Percentiles rank a stretch among this genome's conserved stretches.
phyloP scores from a whole-genome alignment of 2,888 invertebrate species.

The Asteroscopus sphinx region DNA sequence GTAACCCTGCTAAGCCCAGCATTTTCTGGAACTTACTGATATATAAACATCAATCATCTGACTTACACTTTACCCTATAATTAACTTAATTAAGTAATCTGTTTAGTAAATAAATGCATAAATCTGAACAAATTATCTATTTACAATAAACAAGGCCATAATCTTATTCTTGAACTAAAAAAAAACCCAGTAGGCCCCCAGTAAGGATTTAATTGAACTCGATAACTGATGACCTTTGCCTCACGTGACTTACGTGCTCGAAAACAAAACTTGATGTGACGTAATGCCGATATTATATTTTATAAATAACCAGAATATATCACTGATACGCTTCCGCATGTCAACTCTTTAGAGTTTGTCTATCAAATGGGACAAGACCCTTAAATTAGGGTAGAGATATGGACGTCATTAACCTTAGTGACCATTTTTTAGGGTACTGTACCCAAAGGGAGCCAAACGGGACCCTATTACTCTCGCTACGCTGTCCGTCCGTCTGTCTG shows the following conservation, averaged over 20 bases:
- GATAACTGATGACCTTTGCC: constrained; percentile 43
- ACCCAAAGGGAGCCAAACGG: no score
- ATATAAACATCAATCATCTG: no score
- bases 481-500: no score
- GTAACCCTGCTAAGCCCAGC: no score
- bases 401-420: constrained; percentile 10
- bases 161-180: constrained; percentile 16
- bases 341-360: constrained; percentile 18
- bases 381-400: constrained; percentile 18
- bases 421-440: no score
- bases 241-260: constrained; percentile 47
- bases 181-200: constrained; percentile 10
- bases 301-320: constrained; percentile 16
- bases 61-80: no score
- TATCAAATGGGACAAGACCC: constrained; percentile 17
- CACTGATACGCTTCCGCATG: constrained; percentile 38
- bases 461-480: no score
- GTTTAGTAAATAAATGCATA: background rate
- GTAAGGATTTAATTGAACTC: constrained; percentile 27
- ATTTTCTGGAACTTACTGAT: background rate
- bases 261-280: constrained; percentile 50
- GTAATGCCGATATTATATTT: constrained; percentile 33
- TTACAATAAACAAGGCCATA: constrained; percentile 3
- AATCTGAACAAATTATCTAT: background rate
- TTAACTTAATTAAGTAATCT: background rate